Base-by-base conservation (phyloP, 2,888 invertebrate species). In the Caenorhabditis sulstoni region DNA sequence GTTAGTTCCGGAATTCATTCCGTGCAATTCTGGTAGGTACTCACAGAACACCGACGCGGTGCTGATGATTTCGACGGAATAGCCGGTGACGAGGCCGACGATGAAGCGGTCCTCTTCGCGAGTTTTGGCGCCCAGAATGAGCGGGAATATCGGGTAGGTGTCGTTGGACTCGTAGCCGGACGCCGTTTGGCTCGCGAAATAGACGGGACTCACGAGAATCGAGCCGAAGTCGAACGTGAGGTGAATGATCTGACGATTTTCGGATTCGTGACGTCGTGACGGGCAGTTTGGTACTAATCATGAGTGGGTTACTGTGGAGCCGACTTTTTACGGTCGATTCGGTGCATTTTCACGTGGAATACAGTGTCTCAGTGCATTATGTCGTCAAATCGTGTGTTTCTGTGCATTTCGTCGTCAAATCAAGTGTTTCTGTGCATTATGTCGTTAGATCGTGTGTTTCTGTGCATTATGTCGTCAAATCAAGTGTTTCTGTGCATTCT, bases 91-190 rank as follows among this genome's bases (percentile, higher is more conserved):
- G 5, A 77, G 37, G 12, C 76, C 76, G 18, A 58, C 8, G 9
- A 68, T 57, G 37, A 77, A 70, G 14, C 64, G 64, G 22, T 70
- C 68, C 35, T 70, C 68, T 29, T 70, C 64, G n/a, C 37, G 52
- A 9, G 16, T 66, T 49, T 67, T 53, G 12, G 67, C 59, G 20
- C 59, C 59, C 11, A 76, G 18, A 22, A 68, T 57, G n/a, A 53
- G 14, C 7, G 39, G 23, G 35, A 65, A 20, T 16, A 59, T 74
- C 0, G 64, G 65, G 53, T 74, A 55, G 7, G 73, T 52, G 16
- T 74, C 73, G 44, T 74, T 74, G 41, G 73, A 74, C 16, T 58
- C 58, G 47, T 74, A 74, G 22, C 76, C 76, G 18, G 76, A 68
- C 1, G 76, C 68, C 1, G 58, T 22, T 55, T 64, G 57, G 53